Conservation (phyloP, 2,888 invertebrate species). For the Siphonodentalium dalli region DNA sequence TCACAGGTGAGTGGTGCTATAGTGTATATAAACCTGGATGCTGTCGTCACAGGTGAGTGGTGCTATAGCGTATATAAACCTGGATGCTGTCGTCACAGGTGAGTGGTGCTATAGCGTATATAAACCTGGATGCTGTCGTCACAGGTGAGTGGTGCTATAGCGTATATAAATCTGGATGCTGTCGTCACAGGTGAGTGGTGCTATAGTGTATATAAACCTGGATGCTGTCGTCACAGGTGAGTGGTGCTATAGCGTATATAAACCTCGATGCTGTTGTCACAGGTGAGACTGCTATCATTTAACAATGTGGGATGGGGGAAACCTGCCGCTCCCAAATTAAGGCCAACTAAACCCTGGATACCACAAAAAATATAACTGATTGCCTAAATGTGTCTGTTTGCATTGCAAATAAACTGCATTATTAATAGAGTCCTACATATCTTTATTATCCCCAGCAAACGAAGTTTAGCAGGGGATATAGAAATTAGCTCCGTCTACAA, state of each 20-base stretch:
- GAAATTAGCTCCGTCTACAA: too few relatives aligned
- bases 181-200: conserved; percentile 58
- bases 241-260: conserved; percentile 65
- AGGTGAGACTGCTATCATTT: too few relatives aligned
- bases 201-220: conserved; percentile 66
- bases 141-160: conserved; percentile 62
- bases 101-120: conserved; percentile 64
- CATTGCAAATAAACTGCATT: too few relatives aligned
- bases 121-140: conserved; percentile 64
- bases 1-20: conserved; percentile 50
- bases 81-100: conserved; percentile 59
- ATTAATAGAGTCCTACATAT: too few relatives aligned
- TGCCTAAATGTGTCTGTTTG: too few relatives aligned
- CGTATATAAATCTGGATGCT: conserved; percentile 66
- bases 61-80: conserved; percentile 66
- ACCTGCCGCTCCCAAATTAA: too few relatives aligned
- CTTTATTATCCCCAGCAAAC: too few relatives aligned
- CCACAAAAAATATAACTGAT: too few relatives aligned
- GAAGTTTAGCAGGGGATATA: too few relatives aligned
- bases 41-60: too few relatives aligned
- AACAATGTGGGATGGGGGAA: too few relatives aligned
- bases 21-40: not conserved
- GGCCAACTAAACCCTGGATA: too few relatives aligned
- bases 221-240: conserved; percentile 55
- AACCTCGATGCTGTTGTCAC: conserved; percentile 63